A percentile compares a stretch with the other conserved stretches of the same genome.
Conservation (phyloP, 2,797 vertebrate genomes). For the Phataginus tricuspis region DNA sequence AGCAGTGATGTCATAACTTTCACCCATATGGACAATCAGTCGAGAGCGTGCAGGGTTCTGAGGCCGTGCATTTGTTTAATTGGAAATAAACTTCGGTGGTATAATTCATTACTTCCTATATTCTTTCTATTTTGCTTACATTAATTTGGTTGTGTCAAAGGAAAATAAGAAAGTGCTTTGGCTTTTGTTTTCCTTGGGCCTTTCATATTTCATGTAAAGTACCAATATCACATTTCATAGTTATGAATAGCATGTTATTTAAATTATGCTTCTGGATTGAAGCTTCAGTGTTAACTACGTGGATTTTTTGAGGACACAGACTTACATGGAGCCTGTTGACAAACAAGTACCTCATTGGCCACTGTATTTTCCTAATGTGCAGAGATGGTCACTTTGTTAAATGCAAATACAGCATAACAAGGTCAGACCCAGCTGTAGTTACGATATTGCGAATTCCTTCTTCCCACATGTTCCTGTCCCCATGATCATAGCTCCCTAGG, state of each 20-base stretch:
- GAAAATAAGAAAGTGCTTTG: constrained; percentile 16
- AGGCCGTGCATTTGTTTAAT: not conserved
- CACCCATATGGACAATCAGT: not conserved
- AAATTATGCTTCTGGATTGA: constrained; percentile 1
- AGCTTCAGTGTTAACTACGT: not conserved
- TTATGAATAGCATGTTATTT: not conserved
- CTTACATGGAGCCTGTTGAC: not conserved
- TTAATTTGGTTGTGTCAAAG: not conserved
- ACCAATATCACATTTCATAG: not conserved
- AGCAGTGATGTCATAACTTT: constrained; percentile 27
- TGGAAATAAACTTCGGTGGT: constrained; percentile 19
- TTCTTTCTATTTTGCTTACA: constrained; percentile 37
- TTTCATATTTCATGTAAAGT: not conserved
- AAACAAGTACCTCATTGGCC: not conserved
- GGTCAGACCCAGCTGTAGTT: not conserved
- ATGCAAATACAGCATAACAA: not conserved
- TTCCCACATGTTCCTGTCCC: not conserved
- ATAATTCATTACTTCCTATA: not conserved
- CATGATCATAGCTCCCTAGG: not conserved
- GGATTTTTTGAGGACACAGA: not conserved
- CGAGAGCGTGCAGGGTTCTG: not conserved
- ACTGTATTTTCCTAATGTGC: not conserved
- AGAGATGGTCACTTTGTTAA: not conserved
- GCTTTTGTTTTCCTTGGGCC: not conserved
- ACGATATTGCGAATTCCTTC: not conserved